These are phyloP conservation scores for Coecobrya sp. DNA, from an alignment of 2,888 invertebrate species.

Conservation along the genomic window DNA sequence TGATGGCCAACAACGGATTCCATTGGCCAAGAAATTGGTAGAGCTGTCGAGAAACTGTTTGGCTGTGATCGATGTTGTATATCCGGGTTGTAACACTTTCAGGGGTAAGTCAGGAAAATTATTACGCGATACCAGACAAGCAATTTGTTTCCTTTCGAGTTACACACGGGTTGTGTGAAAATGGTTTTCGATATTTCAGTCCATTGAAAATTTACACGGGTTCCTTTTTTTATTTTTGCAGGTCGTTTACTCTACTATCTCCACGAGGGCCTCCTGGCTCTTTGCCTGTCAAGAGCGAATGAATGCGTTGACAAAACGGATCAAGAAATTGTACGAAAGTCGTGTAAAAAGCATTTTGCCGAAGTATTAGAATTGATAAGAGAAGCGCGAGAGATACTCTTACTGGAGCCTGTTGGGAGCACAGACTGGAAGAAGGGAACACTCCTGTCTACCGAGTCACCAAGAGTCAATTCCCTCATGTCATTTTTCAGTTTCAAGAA, in stretches of 20 bases:
- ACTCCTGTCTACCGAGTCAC: constrained; percentile 75
- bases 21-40: constrained; percentile 78
- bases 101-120: constrained; percentile 75
- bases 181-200: background rate
- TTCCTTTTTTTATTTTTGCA: constrained; percentile 44
- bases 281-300: constrained; percentile 74
- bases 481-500: constrained; percentile 81
- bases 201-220: constrained; percentile 42
- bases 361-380: constrained; percentile 81
- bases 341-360: constrained; percentile 81
- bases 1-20: constrained; percentile 71
- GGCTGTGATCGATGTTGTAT: constrained; percentile 79
- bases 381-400: constrained; percentile 78
- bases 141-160: constrained; percentile 4
- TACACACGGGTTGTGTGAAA: background rate
- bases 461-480: constrained; percentile 81
- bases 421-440: constrained; percentile 79
- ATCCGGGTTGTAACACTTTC: constrained; percentile 80
- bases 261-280: constrained; percentile 75
- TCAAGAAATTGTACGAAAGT: constrained; percentile 80
- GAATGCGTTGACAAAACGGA: constrained; percentile 80
- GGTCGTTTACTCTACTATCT: constrained; percentile 80
- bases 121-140: background rate
- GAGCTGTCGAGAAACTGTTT: constrained; percentile 79
- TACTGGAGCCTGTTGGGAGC: constrained; percentile 73